Conservation (phyloP, 1,140 invertebrate genomes). For the Bombus picipes region DNA sequence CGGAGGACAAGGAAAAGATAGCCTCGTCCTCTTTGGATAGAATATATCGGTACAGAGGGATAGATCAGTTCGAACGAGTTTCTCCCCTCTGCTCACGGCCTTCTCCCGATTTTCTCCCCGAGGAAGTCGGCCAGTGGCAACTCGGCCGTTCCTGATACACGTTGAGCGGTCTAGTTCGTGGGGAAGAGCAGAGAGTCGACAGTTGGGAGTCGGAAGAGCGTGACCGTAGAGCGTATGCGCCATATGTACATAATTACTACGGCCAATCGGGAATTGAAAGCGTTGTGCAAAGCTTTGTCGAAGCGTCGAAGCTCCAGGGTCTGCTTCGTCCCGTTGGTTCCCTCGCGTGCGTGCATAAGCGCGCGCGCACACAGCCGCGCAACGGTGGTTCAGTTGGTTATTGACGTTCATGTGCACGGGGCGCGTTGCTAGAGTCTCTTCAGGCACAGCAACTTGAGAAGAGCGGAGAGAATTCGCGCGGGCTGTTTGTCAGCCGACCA, state of each 20-base stretch:
- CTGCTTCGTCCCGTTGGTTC: slow-evolving; percentile 53
- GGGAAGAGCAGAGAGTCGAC: not conserved
- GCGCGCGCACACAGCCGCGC: slow-evolving; percentile 66
- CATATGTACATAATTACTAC: slow-evolving; percentile 58
- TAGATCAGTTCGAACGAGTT: not conserved
- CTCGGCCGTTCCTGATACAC: slow-evolving; percentile 28
- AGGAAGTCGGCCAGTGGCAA: slow-evolving; percentile 23
- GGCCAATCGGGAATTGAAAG: slow-evolving; percentile 55
- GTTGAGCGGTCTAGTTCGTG: slow-evolving; percentile 14
- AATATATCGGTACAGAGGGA: not conserved
- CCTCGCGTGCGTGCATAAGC: slow-evolving; percentile 44
- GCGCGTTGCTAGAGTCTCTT: slow-evolving; percentile 60
- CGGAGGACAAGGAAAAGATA: not conserved
- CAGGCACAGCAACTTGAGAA: slow-evolving; percentile 1
- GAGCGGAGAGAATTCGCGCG: slow-evolving; percentile 35
- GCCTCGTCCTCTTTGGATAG: not conserved
- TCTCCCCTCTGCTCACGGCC: not conserved
- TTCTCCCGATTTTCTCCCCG: not conserved
- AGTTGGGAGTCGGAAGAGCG: slow-evolving; percentile 9
- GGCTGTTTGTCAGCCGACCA: not conserved
- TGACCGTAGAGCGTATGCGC: slow-evolving; percentile 40
- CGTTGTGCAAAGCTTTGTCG: slow-evolving; percentile 54
- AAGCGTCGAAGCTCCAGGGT: slow-evolving; percentile 56
- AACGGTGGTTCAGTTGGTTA: slow-evolving; percentile 73
- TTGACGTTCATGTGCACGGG: slow-evolving; percentile 72